Evolutionary conservation across 2,797 vertebrate species (phyloP).

Genomic region (Thamnophis elegans): DNA sequence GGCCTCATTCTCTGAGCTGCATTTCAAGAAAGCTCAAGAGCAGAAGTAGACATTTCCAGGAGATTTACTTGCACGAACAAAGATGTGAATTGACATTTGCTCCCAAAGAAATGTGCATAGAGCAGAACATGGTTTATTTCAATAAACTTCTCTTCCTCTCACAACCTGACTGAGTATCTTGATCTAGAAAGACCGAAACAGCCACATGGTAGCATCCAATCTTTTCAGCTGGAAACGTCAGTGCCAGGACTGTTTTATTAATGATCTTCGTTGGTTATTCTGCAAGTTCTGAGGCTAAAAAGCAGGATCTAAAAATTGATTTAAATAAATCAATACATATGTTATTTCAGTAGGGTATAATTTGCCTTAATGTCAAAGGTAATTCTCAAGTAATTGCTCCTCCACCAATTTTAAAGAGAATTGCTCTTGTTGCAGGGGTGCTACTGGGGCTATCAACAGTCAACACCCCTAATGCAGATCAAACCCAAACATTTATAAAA

Average conservation of each 20-base stretch:
- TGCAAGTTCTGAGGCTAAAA: neutral
- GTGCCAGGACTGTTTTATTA: neutral
- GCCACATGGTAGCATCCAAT: neutral
- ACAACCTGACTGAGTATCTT: neutral
- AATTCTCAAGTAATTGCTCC: neutral
- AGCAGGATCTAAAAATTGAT: neutral
- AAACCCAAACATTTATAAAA: conserved; percentile 8
- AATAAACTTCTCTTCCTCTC: neutral
- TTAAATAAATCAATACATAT: neutral
- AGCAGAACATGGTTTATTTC: neutral
- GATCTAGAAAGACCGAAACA: neutral
- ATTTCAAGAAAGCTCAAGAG: neutral
- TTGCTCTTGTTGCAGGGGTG: neutral
- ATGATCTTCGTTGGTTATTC: neutral
- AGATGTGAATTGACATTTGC: neutral
- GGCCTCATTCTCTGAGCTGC: neutral
- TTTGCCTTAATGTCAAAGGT: neutral
- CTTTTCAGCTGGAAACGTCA: neutral
- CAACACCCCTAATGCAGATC: neutral
- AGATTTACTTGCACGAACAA: neutral
- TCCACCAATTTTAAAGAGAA: neutral
- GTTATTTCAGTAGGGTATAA: neutral
- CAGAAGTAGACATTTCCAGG: neutral
- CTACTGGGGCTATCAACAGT: neutral
- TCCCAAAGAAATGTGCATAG: neutral